These are phyloP conservation scores for Furcula furcula DNA, from an alignment of 2,888 invertebrate genomes.

Conservation along the genomic window DNA sequence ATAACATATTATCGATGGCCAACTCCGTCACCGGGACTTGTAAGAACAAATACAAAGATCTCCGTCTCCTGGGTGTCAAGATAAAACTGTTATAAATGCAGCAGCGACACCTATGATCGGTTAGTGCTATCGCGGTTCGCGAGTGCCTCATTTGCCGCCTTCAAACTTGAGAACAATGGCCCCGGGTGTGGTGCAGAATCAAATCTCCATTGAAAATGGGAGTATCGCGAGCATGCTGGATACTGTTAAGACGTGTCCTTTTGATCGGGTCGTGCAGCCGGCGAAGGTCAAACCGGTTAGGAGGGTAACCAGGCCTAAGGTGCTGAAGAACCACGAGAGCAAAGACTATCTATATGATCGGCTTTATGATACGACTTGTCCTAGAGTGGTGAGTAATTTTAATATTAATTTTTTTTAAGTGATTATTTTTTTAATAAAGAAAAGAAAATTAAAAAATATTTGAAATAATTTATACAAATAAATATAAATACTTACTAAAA, in stretches of 20 bases:
- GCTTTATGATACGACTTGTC: conserved; percentile 59
- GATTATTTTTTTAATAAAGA: too few relatives aligned
- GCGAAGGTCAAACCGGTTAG: conserved; percentile 40
- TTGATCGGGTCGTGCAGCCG: conserved; percentile 34
- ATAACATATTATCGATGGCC: neutral
- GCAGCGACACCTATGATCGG: conserved; percentile 39
- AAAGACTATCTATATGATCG: conserved; percentile 65
- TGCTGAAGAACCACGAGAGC: conserved; percentile 65
- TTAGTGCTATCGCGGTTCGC: conserved; percentile 57
- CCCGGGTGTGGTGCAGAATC: conserved; percentile 58
- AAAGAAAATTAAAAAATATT: too few relatives aligned
- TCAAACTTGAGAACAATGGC: conserved; percentile 50
- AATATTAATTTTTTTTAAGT: too few relatives aligned
- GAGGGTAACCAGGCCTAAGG: conserved; percentile 59
- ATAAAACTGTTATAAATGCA: conserved; percentile 71
- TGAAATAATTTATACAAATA: too few relatives aligned
- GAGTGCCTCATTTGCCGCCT: conserved; percentile 36
- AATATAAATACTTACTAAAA: too few relatives aligned
- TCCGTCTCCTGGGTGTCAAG: conserved; percentile 32
- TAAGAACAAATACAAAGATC: conserved; percentile 36
- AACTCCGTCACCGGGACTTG: neutral
- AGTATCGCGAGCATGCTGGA: conserved; percentile 30
- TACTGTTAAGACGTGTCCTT: conserved; percentile 43
- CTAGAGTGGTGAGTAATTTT: conserved; percentile 61
- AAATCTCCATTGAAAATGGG: conserved; percentile 31